phyloP scores from a whole-genome alignment of 1,140 invertebrate species.

The Lucilia sericata region DNA sequence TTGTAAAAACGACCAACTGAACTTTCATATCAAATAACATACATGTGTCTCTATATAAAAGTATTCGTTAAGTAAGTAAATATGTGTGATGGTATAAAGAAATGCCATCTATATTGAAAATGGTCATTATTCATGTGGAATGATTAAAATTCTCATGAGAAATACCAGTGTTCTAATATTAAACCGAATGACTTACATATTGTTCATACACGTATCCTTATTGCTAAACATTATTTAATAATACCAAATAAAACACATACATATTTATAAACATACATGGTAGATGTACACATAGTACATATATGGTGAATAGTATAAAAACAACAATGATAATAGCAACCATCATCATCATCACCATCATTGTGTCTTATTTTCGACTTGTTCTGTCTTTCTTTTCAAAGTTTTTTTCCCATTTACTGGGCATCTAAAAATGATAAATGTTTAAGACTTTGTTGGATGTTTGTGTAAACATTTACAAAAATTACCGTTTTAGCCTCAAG shows the following conservation, averaged over 20 bases:
- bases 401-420: not conserved
- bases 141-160: slow-evolving; percentile 47
- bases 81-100: not conserved
- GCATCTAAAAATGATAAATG: slow-evolving; percentile 35
- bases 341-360: slow-evolving; percentile 12
- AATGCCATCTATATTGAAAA: slow-evolving; percentile 32
- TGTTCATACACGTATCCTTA: not conserved
- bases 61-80: not conserved
- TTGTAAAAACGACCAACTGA: not conserved
- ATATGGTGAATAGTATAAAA: not conserved
- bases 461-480: slow-evolving; percentile 43
- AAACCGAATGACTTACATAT: slow-evolving; percentile 33
- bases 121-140: slow-evolving; percentile 48
- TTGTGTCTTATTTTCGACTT: slow-evolving; percentile 22
- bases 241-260: not conserved
- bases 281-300: not conserved
- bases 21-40: not conserved
- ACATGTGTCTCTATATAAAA: not conserved
- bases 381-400: slow-evolving; percentile 16
- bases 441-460: slow-evolving; percentile 25
- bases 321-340: not conserved
- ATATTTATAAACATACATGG: not conserved
- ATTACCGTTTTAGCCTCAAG: slow-evolving; percentile 23
- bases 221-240: slow-evolving; percentile 26
- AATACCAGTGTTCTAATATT: slow-evolving; percentile 33